A percentile compares a stretch with the other conserved stretches of the same genome.
Evolutionary conservation across 2,797 vertebrate species (phyloP).

Genomic region (Crypturellus tataupa): DNA sequence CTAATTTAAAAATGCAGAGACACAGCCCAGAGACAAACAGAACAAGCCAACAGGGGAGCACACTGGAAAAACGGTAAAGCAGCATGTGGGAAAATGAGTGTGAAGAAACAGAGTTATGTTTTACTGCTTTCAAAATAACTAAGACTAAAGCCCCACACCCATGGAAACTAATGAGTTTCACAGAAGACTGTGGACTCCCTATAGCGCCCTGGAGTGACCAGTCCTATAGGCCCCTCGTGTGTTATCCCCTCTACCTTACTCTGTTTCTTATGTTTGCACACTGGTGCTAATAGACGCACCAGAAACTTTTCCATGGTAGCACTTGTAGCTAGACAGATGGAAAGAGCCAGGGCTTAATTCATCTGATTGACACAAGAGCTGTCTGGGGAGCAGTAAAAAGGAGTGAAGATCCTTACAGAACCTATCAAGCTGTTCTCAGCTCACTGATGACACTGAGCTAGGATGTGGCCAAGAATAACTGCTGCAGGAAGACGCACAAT

Average conservation of each 20-base stretch:
- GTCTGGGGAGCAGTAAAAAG: background rate
- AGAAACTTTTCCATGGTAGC: accelerated
- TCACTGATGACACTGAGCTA: accelerated
- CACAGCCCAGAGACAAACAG: background rate
- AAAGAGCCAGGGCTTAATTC: background rate
- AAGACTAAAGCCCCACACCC: background rate
- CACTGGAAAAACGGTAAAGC: background rate
- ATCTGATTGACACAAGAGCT: background rate
- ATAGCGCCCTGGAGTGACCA: background rate
- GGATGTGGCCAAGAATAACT: accelerated
- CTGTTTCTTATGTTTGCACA: accelerated
- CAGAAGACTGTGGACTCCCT: too few species aligned
- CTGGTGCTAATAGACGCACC: accelerated
- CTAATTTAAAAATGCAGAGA: background rate
- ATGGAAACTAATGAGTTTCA: background rate
- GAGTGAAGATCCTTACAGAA: background rate
- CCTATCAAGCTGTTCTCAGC: background rate
- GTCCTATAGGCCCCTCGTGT: background rate
- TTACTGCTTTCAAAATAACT: background rate
- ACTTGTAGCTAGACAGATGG: accelerated
- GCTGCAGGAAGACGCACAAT: background rate
- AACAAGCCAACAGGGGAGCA: too few species aligned
- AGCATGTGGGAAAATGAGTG: background rate
- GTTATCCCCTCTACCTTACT: background rate
- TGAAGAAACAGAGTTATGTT: background rate